phyloP scores from a whole-genome alignment of 2,797 vertebrate species.

The Ctenopoma multispine region DNA sequence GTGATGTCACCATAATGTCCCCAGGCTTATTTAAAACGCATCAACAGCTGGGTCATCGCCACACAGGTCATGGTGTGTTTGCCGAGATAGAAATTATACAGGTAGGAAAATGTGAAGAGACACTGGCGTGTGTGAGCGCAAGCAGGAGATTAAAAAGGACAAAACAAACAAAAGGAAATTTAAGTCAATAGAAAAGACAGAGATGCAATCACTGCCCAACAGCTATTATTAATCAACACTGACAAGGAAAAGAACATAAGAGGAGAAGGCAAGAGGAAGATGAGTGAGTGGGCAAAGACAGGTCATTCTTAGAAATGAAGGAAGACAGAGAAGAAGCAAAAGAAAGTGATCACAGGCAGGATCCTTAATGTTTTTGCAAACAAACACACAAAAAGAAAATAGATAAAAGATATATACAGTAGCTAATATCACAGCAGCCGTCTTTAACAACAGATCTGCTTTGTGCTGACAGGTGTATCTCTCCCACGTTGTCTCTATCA shows the following conservation, averaged over 20 bases:
- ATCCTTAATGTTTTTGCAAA: not conserved
- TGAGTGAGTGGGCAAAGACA: slow-evolving; percentile 21
- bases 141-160: slow-evolving; percentile 7
- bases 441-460: slow-evolving; percentile 11
- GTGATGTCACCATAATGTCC: slow-evolving; percentile 39
- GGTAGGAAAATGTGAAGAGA: slow-evolving; percentile 9
- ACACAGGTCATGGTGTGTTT: slow-evolving; percentile 32
- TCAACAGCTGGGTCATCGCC: slow-evolving; percentile 45
- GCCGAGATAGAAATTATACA: slow-evolving; percentile 37
- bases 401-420: slow-evolving; percentile 9
- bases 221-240: slow-evolving; percentile 41
- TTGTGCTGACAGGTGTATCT: slow-evolving; percentile 16
- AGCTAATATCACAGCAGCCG: slow-evolving; percentile 16
- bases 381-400: slow-evolving; percentile 7
- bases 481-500: not conserved
- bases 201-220: slow-evolving; percentile 24
- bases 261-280: slow-evolving; percentile 34
- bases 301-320: slow-evolving; percentile 30
- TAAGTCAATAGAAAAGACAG: slow-evolving; percentile 17
- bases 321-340: not conserved
- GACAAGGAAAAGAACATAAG: slow-evolving; percentile 30
- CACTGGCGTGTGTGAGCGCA: slow-evolving; percentile 4
- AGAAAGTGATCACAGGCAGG: slow-evolving; percentile 29
- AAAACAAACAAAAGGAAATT: not conserved
- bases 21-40: slow-evolving; percentile 30